Evolutionary conservation across 2,888 invertebrate genomes (phyloP), one percentile per base, ranked within the genome.

Genomic region (Drosophila kokeensis): DNA sequence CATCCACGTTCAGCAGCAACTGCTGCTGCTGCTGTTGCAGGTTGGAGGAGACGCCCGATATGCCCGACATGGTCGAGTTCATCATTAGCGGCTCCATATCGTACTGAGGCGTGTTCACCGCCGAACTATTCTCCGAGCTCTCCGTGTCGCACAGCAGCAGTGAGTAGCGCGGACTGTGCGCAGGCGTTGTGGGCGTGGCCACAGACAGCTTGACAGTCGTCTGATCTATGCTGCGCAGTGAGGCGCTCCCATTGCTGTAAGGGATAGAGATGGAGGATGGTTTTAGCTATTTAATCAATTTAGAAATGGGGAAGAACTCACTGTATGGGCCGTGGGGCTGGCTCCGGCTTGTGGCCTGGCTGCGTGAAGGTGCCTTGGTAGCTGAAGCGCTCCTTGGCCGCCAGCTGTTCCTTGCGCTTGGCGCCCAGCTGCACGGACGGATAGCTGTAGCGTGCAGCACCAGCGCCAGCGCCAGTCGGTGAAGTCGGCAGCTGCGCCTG

Each of bases 151-250:
- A 93, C 30, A 93, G 82, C 54, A 93, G 81, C 73, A 93, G 70
- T n/a, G 93, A 93, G 73, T 93, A 93, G 3, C 93, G 91, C n/a
- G 93, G 93, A 79, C 93, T 93, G 72, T 92, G 91, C 18, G 90
- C 78, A 0, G 93, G 93, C 36, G 93, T 93, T 24, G 93, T 93
- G 34, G 93, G 93, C 49, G 93, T 93, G 30, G 78, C 71, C 27
- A 92, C 89, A 4, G 90, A 81, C 32, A 93, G 69, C 65, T 93
- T 93, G 3, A 76, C 86, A 87, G 54, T 42, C 11, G 67, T 15
- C 21, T 81, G 78, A 54, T 72, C 72, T 38, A 78, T 74, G 57
- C 27, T 52, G 13, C 83, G 64, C 8, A 54, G n/a, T 8, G 60
- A 38, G 21, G 54, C 52, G n/a, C 60, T 73, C 6, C 74, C 78